A percentile compares a stretch with the other conserved stretches of the same genome.
These are phyloP conservation scores for Helarctos malayanus DNA, from an alignment of 2,797 vertebrate genomes.

Conservation along the genomic window DNA sequence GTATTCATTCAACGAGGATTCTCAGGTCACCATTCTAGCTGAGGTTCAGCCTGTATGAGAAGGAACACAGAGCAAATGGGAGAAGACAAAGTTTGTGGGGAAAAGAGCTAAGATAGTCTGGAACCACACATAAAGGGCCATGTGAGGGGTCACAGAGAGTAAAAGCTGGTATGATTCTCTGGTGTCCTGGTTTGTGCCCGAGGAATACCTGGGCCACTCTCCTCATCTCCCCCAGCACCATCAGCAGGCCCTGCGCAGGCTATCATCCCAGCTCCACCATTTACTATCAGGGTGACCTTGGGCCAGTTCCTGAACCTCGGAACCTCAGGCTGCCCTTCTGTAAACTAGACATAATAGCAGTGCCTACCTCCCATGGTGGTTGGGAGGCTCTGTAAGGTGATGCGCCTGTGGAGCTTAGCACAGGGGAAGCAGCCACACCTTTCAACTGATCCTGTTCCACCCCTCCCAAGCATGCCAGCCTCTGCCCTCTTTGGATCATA, in stretches of 20 bases:
- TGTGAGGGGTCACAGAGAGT: background rate
- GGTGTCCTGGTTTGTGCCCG: background rate
- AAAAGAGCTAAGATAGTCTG: background rate
- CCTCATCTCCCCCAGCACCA: background rate
- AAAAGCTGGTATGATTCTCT: background rate
- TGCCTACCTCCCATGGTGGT: background rate
- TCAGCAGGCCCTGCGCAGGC: background rate
- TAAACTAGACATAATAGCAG: background rate
- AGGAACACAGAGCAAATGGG: background rate
- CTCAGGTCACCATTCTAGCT: background rate
- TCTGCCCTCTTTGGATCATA: background rate
- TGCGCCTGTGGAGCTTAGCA: rapidly evolving
- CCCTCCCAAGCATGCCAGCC: background rate
- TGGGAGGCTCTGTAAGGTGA: background rate
- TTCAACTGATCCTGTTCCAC: background rate
- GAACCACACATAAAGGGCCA: too few relatives aligned
- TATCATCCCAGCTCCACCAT: background rate
- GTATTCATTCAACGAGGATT: background rate
- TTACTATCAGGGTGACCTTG: background rate
- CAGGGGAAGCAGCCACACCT: background rate
- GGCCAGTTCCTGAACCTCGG: background rate
- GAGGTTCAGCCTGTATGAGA: background rate
- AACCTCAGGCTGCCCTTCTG: background rate
- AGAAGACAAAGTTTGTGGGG: background rate
- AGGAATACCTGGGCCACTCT: background rate